phyloP scores from a whole-genome alignment of 1,140 invertebrate species.

The Cherax quadricarinatus region DNA sequence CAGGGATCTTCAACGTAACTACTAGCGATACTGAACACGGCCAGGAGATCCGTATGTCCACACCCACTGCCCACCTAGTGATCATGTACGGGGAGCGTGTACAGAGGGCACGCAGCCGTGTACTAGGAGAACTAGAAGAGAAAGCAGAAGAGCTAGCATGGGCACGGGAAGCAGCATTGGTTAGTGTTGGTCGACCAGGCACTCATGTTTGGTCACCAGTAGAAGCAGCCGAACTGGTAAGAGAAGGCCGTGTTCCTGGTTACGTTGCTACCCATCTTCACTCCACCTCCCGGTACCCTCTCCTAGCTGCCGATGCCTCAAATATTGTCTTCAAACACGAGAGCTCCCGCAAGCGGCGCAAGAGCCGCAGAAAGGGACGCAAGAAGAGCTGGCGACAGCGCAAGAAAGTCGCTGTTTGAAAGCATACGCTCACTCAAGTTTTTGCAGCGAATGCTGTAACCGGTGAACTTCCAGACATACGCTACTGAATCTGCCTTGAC shows the following conservation, averaged over 20 bases:
- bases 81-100: slow-evolving; percentile 93
- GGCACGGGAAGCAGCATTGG: slow-evolving; percentile 92
- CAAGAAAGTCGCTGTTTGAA: slow-evolving; percentile 57
- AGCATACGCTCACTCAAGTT: slow-evolving; percentile 34
- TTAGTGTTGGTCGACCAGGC: slow-evolving; percentile 86
- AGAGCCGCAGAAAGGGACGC: slow-evolving; percentile 71
- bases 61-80: slow-evolving; percentile 91
- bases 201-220: slow-evolving; percentile 92
- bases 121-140: slow-evolving; percentile 92
- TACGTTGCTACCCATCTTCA: slow-evolving; percentile 94
- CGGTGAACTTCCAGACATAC: slow-evolving; percentile 69
- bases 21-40: slow-evolving; percentile 76
- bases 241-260: slow-evolving; percentile 90
- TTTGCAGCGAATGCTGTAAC: slow-evolving; percentile 31
- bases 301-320: slow-evolving; percentile 95
- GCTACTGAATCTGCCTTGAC: slow-evolving; percentile 67
- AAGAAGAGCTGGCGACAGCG: slow-evolving; percentile 70
- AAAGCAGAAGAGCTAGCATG: slow-evolving; percentile 90
- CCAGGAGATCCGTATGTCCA: slow-evolving; percentile 89
- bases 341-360: slow-evolving; percentile 70
- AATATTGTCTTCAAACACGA: slow-evolving; percentile 83
- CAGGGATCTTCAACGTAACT: slow-evolving; percentile 93
- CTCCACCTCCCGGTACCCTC: slow-evolving; percentile 91
- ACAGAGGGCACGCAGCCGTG: slow-evolving; percentile 82
- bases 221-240: slow-evolving; percentile 92